Evolutionary conservation across 64 coral and sea anemone genomes (phyloP).

Genomic region (Anthopleura sola): DNA sequence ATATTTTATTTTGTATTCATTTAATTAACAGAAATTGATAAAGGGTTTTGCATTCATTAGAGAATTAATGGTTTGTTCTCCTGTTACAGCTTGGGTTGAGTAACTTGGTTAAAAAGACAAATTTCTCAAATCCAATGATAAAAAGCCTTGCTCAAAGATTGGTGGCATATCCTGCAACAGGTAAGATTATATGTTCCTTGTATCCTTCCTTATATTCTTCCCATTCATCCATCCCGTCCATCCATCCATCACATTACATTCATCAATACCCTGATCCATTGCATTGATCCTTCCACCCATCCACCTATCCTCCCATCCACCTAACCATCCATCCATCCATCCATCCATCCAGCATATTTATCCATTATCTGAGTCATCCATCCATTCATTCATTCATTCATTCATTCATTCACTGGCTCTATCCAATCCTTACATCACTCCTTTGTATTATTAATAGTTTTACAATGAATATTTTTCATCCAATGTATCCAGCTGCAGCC

Average conservation of each 20-base stretch:
- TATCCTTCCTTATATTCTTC: background rate
- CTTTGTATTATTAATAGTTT: too few relatives aligned
- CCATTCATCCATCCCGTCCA: background rate
- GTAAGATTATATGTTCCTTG: constrained; percentile 16
- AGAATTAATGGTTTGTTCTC: background rate
- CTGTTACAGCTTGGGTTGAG: constrained; percentile 65
- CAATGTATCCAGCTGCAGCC: constrained; percentile 64
- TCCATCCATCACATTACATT: too few relatives aligned
- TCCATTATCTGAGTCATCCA: too few relatives aligned
- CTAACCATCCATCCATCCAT: background rate
- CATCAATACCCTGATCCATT: background rate
- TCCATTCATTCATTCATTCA: background rate
- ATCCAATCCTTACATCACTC: background rate
- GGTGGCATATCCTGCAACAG: constrained; percentile 96
- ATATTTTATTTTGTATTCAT: too few relatives aligned
- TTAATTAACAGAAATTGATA: too few relatives aligned
- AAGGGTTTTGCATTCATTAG: background rate
- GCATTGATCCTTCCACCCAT: background rate
- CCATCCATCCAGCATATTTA: too few relatives aligned
- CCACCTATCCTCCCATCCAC: background rate
- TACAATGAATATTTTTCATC: background rate
- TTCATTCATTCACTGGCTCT: too few relatives aligned
- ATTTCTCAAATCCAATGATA: constrained; percentile 62
- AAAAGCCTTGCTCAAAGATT: constrained; percentile 76
- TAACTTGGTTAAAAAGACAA: constrained; percentile 68